These are phyloP conservation scores for Trachelus iudaicus DNA, from an alignment of 2,888 invertebrate genomes.

Conservation along the genomic window DNA sequence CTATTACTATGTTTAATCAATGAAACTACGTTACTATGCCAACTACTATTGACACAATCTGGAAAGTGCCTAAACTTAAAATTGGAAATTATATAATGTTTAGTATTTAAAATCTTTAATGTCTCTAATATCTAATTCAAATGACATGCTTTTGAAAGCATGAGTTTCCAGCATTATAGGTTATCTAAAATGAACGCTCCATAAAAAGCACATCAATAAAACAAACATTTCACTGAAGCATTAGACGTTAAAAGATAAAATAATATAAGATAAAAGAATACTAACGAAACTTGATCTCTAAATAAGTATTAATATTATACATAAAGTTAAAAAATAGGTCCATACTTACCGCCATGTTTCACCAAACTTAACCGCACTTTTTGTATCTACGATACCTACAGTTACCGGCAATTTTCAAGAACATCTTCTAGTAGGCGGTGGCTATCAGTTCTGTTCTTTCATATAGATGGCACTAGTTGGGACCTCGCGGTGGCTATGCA, in stretches of 20 bases:
- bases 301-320: not conserved
- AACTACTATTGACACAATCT: conserved; percentile 5
- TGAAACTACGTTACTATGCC: conserved; percentile 20
- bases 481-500: too few species aligned
- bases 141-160: not conserved
- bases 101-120: not conserved
- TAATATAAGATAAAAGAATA: conserved; percentile 5
- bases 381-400: conserved; percentile 1
- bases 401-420: not conserved
- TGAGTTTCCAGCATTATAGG: not conserved
- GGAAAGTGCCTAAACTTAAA: not conserved
- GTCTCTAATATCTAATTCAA: not conserved
- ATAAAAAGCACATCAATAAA: not conserved
- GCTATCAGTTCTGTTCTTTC: too few species aligned
- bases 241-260: not conserved
- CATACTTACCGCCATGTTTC: conserved; percentile 29
- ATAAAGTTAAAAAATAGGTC: not conserved
- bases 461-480: too few species aligned
- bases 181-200: not conserved
- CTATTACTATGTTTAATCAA: conserved; percentile 21
- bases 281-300: not conserved
- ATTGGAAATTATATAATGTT: not conserved
- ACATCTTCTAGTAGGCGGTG: too few species aligned
- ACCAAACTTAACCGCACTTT: conserved; percentile 18
- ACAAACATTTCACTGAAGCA: not conserved